Conservation (phyloP, 2,888 invertebrate species). For the Drosophila heteroneura region DNA sequence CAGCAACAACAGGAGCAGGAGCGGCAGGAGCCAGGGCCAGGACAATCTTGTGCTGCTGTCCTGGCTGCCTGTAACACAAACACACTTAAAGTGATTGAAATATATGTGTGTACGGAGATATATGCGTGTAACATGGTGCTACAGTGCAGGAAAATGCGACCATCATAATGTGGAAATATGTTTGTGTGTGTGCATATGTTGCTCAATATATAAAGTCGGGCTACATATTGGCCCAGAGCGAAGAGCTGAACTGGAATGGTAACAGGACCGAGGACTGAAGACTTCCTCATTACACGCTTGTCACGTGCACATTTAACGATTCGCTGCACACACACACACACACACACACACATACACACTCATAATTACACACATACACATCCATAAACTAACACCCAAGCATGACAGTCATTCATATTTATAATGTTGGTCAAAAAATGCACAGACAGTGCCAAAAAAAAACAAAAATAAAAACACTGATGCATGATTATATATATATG, state of each 20-base stretch:
- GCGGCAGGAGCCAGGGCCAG: slow-evolving; percentile 19
- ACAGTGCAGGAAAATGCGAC: slow-evolving; percentile 55
- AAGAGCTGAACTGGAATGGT: slow-evolving; percentile 30
- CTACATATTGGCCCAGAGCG: slow-evolving; percentile 49
- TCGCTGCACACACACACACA: slow-evolving; percentile 64
- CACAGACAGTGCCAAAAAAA: slow-evolving; percentile 25
- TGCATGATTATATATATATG: slow-evolving; percentile 35
- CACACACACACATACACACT: slow-evolving; percentile 16
- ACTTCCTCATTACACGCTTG: slow-evolving; percentile 81
- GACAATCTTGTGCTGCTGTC: slow-evolving; percentile 52
- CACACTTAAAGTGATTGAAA: slow-evolving; percentile 81
- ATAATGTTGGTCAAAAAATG: slow-evolving; percentile 62
- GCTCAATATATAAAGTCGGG: slow-evolving; percentile 23
- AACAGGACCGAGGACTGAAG: slow-evolving; percentile 54
- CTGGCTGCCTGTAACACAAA: slow-evolving; percentile 72
- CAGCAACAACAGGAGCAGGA: slow-evolving; percentile 4
- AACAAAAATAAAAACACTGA: background rate
- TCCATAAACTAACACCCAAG: slow-evolving; percentile 32
- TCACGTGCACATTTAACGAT: slow-evolving; percentile 80
- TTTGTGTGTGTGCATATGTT: slow-evolving; percentile 21
- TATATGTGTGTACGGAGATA: slow-evolving; percentile 63
- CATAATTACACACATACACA: slow-evolving; percentile 36
- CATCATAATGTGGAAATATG: slow-evolving; percentile 28
- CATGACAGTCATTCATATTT: slow-evolving; percentile 77
- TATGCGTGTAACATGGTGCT: slow-evolving; percentile 70